phyloP scores from a whole-genome alignment of 1,140 invertebrate species.

The Zaprionus kolodkinae region DNA sequence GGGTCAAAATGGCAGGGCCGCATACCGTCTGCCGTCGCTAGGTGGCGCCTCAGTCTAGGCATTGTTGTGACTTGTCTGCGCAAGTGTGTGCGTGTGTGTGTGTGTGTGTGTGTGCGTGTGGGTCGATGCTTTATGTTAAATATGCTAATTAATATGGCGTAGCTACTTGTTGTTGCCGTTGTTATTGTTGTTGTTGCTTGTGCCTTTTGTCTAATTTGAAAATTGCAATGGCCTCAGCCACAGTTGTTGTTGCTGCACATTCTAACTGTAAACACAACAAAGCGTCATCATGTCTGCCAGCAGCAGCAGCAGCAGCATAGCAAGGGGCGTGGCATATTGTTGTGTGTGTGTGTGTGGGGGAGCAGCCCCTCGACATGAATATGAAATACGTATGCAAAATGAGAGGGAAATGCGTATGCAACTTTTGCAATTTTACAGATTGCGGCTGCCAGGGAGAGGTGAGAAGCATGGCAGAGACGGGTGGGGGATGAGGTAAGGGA shows the following conservation, averaged over 20 bases:
- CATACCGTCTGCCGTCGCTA: constrained; percentile 21
- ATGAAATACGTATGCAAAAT: constrained; percentile 77
- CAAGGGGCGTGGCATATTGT: constrained; percentile 9
- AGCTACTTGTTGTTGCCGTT: constrained; percentile 53
- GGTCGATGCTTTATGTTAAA: constrained; percentile 31
- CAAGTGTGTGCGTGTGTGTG: background rate
- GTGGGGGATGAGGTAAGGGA: background rate
- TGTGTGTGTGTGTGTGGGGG: constrained; percentile 7
- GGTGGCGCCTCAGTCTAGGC: constrained; percentile 67
- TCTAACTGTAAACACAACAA: constrained; percentile 68
- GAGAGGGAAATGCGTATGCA: constrained; percentile 68
- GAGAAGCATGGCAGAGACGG: background rate
- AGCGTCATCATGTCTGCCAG: constrained; percentile 68
- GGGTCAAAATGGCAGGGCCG: constrained; percentile 13
- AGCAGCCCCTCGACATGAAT: constrained; percentile 67
- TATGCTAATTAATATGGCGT: constrained; percentile 74
- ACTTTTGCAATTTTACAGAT: constrained; percentile 59
- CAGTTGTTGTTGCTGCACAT: constrained; percentile 49
- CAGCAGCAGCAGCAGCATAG: constrained; percentile 22
- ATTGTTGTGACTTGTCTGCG: constrained; percentile 54
- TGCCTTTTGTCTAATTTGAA: constrained; percentile 70
- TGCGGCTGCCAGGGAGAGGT: constrained; percentile 14
- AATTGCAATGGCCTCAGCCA: constrained; percentile 72
- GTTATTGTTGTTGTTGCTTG: constrained; percentile 21
- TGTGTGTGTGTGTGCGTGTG: too few species aligned